Percentiles rank a stretch among this genome's conserved stretches.
These are phyloP conservation scores for Gnathonemus longibarbis DNA, from an alignment of 2,113 vertebrate species.

Conservation along the genomic window DNA sequence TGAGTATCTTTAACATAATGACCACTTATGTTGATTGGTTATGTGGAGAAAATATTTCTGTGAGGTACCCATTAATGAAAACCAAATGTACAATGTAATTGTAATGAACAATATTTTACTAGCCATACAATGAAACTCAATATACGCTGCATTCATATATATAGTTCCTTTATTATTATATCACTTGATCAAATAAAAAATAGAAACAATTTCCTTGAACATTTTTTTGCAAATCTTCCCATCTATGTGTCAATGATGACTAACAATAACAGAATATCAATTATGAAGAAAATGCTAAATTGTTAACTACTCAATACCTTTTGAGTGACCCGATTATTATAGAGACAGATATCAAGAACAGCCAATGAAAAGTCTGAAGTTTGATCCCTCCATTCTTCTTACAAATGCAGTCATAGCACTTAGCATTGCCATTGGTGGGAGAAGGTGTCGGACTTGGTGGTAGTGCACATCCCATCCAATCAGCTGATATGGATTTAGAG, in stretches of 20 bases:
- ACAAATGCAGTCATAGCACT: slow-evolving; percentile 12
- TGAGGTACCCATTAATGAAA: not conserved
- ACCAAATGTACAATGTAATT: not conserved
- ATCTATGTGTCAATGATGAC: not conserved
- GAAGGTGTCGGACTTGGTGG: not conserved
- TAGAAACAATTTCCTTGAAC: not conserved
- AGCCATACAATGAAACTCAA: not conserved
- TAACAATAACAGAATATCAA: not conserved
- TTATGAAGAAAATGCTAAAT: not conserved
- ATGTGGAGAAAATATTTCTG: not conserved
- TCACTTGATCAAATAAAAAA: not conserved
- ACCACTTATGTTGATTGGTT: not conserved
- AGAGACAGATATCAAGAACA: not conserved
- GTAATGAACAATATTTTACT: not conserved
- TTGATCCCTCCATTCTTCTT: not conserved
- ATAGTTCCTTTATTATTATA: not conserved
- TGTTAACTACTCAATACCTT: not conserved
- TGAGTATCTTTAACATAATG: not conserved
- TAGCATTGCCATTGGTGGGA: not conserved
- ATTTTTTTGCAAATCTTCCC: not conserved
- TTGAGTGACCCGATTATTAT: not conserved
- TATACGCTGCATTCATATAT: not conserved
- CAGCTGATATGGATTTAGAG: slow-evolving; percentile 45
- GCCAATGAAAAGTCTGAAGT: not conserved
- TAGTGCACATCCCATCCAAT: slow-evolving; percentile 57